Conservation (phyloP, 1,140 invertebrate species). For the Helicoverpa zea region DNA sequence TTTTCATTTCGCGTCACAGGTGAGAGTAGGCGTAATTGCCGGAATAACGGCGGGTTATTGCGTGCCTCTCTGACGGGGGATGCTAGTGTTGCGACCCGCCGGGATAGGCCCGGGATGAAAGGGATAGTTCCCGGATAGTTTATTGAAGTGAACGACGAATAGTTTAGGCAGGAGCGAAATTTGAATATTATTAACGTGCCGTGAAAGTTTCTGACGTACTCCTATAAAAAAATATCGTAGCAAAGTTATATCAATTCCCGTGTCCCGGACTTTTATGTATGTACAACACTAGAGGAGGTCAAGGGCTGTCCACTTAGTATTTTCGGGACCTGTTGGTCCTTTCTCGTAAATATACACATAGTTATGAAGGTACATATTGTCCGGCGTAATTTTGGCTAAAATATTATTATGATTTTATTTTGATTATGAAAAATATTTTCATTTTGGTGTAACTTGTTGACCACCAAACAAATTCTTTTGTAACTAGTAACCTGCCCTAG, state of each 20-base stretch:
- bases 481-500: no score
- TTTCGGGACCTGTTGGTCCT: conserved; percentile 46
- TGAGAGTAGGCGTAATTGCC: conserved; percentile 61
- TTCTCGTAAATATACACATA: conserved; percentile 38
- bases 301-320: conserved; percentile 55
- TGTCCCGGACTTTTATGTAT: conserved; percentile 43
- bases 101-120: conserved; percentile 32
- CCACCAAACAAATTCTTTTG: no score
- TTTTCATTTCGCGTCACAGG: conserved; percentile 65
- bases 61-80: conserved; percentile 55
- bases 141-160: conserved; percentile 31
- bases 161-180: background rate
- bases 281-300: conserved; percentile 56
- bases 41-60: conserved; percentile 61
- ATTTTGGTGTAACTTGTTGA: no score
- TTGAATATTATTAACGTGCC: background rate
- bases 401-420: no score
- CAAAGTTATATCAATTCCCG: background rate
- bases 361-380: conserved; percentile 33
- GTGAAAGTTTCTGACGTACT: background rate
- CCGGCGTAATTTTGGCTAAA: no score
- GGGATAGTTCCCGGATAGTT: conserved; percentile 38
- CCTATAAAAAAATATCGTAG: background rate
- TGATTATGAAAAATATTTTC: no score
- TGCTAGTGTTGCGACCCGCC: conserved; percentile 33